phyloP scores from a whole-genome alignment of 2,888 invertebrate genomes.

The Parnassius smintheus region DNA sequence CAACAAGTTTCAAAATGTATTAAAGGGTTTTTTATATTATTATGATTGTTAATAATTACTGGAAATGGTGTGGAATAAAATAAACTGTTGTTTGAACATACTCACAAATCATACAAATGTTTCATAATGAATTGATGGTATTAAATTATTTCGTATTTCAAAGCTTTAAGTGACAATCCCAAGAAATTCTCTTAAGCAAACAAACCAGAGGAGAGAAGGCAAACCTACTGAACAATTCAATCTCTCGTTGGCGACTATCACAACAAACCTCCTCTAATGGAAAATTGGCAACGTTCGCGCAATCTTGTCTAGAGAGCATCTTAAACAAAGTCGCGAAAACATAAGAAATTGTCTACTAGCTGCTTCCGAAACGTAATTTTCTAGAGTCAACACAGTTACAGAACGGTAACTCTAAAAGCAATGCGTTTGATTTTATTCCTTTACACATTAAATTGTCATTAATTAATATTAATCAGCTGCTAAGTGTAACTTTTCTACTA shows the following conservation, averaged over 20 bases:
- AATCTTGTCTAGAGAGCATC: conserved; percentile 61
- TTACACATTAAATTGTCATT: too few species aligned
- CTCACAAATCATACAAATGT: too few species aligned
- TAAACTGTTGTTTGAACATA: too few species aligned
- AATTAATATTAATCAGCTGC: too few species aligned
- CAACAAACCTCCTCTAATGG: conserved; percentile 61
- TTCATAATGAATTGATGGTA: too few species aligned
- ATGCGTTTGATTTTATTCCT: too few species aligned
- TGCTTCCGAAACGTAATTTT: conserved; percentile 21
- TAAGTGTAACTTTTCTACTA: too few species aligned
- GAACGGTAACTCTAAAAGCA: neutral
- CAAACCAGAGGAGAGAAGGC: conserved; percentile 54
- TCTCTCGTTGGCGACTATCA: conserved; percentile 52
- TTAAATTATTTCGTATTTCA: too few species aligned
- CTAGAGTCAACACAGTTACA: conserved; percentile 16
- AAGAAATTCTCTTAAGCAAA: conserved; percentile 51
- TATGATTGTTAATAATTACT: too few species aligned
- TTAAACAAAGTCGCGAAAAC: conserved; percentile 45
- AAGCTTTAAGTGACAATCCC: conserved; percentile 37
- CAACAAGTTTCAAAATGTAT: too few species aligned
- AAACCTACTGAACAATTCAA: conserved; percentile 53
- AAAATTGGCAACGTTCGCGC: conserved; percentile 54
- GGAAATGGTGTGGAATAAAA: too few species aligned
- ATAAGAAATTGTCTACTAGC: conserved; percentile 23
- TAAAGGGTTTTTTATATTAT: too few species aligned